Conservation (phyloP, 2,797 vertebrate species). For the Lindbergichthys nudifrons region DNA sequence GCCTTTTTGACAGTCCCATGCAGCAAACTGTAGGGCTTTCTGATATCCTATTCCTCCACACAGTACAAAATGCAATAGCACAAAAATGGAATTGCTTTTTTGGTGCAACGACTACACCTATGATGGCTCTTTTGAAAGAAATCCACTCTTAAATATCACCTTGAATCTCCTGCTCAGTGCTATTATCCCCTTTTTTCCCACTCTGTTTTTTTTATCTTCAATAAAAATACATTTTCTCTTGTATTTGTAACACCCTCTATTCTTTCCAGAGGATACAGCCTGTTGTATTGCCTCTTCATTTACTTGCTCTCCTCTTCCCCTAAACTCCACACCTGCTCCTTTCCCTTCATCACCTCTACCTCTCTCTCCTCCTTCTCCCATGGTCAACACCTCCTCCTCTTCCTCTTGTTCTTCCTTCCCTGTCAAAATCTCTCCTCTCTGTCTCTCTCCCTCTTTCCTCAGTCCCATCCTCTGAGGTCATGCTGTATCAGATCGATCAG, state of each 20-base stretch:
- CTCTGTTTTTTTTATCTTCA: slow-evolving; percentile 6
- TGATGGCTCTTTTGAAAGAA: slow-evolving; percentile 17
- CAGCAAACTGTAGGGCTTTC: slow-evolving; percentile 5
- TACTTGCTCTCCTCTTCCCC: neutral
- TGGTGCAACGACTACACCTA: slow-evolving; percentile 8
- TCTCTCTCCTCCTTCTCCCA: neutral
- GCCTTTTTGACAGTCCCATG: slow-evolving; percentile 28
- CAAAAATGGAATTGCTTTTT: slow-evolving; percentile 28
- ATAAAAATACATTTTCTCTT: slow-evolving; percentile 16
- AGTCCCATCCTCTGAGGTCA: slow-evolving; percentile 45
- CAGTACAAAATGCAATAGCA: slow-evolving; percentile 10
- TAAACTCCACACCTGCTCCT: neutral
- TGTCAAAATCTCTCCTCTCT: slow-evolving; percentile 26
- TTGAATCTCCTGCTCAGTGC: slow-evolving; percentile 26
- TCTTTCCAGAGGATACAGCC: slow-evolving; percentile 19
- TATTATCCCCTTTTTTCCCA: slow-evolving; percentile 3
- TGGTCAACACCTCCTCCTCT: neutral
- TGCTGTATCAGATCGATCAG: slow-evolving; percentile 54
- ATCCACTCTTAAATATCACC: slow-evolving; percentile 34
- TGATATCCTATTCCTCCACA: slow-evolving; percentile 12
- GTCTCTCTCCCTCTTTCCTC: slow-evolving; percentile 5
- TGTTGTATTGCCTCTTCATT: slow-evolving; percentile 2
- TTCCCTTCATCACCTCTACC: neutral
- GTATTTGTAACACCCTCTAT: neutral
- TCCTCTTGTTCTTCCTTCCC: neutral